Evolutionary conservation across 92 coral and sea anemone genomes (phyloP).

Genomic region (Zoanthus gigantus): DNA sequence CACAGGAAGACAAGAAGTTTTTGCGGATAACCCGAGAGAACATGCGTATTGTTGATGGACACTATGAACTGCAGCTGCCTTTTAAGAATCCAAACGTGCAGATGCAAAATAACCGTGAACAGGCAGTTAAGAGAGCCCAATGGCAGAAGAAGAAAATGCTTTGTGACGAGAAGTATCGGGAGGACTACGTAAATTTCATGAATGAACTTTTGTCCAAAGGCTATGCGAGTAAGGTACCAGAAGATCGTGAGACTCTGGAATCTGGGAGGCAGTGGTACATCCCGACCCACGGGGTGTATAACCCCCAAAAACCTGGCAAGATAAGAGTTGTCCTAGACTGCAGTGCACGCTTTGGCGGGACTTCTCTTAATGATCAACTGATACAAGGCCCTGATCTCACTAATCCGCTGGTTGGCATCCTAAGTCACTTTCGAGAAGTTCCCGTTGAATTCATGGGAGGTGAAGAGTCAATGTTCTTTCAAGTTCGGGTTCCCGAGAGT

Average conservation of each 20-base stretch:
- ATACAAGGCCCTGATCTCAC: conserved; percentile 60
- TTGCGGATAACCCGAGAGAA: conserved; percentile 31
- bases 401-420: conserved; percentile 29
- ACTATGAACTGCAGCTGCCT: conserved; percentile 63
- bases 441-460: conserved; percentile 16
- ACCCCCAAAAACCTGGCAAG: conserved; percentile 53
- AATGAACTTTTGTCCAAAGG: conserved; percentile 54
- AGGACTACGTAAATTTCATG: conserved; percentile 54
- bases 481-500: conserved; percentile 20
- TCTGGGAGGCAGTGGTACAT: conserved; percentile 53
- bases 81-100: conserved; percentile 35
- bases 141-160: conserved; percentile 57
- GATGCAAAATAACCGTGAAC: conserved; percentile 54
- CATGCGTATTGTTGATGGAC: conserved; percentile 51
- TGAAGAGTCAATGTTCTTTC: conserved; percentile 3
- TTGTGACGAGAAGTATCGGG: conserved; percentile 39
- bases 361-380: conserved; percentile 55
- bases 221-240: conserved; percentile 48
- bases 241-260: conserved; percentile 16
- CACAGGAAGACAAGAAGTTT: conserved; percentile 61
- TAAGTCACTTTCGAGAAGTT: conserved; percentile 13
- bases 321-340: conserved; percentile 72
- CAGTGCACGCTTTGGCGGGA: conserved; percentile 52
- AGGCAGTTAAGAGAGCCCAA: conserved; percentile 47
- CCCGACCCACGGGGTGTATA: conserved; percentile 61